These are phyloP conservation scores for Eupithecia insigniata DNA, from an alignment of 2,888 invertebrate genomes.

Conservation along the genomic window DNA sequence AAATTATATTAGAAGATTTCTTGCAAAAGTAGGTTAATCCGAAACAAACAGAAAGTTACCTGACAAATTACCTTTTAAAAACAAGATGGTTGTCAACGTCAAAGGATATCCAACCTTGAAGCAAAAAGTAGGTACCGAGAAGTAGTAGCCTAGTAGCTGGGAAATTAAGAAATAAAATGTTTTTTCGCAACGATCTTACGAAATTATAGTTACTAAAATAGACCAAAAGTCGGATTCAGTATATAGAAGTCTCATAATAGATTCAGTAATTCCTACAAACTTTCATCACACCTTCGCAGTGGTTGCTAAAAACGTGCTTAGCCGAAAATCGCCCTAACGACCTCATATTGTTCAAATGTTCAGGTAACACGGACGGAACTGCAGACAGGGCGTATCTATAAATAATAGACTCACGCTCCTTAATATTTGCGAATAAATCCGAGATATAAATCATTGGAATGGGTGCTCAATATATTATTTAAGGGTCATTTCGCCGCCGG, in stretches of 20 bases:
- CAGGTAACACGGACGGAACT: background rate
- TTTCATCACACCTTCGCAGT: background rate
- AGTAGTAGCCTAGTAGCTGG: background rate
- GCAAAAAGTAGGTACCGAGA: background rate
- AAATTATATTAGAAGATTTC: background rate
- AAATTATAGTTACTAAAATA: no score
- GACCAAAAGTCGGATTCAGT: no score
- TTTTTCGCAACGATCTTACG: no score
- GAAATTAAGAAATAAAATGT: background rate
- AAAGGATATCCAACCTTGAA: background rate
- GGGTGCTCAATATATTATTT: slow-evolving; percentile 19
- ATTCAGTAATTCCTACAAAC: background rate
- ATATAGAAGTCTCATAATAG: background rate
- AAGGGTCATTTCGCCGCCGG: slow-evolving; percentile 35
- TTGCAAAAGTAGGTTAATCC: background rate
- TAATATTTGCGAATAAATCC: slow-evolving; percentile 21
- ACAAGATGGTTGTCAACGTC: background rate
- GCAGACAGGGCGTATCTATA: slow-evolving; percentile 5
- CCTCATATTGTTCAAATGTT: background rate
- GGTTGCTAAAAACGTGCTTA: slow-evolving; percentile 1
- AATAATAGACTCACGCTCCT: slow-evolving; percentile 8
- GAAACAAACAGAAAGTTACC: background rate
- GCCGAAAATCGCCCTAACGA: background rate
- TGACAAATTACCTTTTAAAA: background rate
- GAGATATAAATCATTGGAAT: slow-evolving; percentile 22